Percentiles rank a stretch among this genome's conserved stretches.
phyloP scores from a whole-genome alignment of 2,797 vertebrate species.

The Paratrypauchen microcephalus region DNA sequence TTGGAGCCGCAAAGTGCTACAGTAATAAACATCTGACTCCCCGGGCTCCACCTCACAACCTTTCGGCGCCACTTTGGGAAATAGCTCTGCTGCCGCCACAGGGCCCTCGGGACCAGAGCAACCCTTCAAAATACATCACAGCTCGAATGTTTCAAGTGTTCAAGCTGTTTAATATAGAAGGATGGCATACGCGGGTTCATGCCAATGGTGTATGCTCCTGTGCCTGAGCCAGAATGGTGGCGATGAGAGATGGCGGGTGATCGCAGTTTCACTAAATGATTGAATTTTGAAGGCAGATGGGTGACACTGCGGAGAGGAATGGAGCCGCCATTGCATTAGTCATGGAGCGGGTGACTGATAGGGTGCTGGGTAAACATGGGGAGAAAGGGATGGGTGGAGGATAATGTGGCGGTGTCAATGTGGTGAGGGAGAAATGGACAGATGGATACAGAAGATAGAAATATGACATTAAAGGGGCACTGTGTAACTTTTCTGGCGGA shows the following conservation, averaged over 20 bases:
- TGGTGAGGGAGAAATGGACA: neutral
- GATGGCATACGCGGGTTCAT: slow-evolving; percentile 36
- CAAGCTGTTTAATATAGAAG: slow-evolving; percentile 58
- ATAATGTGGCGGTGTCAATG: slow-evolving; percentile 12
- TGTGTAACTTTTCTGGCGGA: too few species aligned
- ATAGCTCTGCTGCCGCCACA: slow-evolving; percentile 37
- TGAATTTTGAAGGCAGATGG: slow-evolving; percentile 68
- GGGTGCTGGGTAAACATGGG: slow-evolving; percentile 47
- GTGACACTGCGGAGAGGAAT: slow-evolving; percentile 63
- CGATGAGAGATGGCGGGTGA: slow-evolving; percentile 53
- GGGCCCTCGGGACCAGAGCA: slow-evolving; percentile 50
- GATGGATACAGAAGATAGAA: slow-evolving; percentile 8
- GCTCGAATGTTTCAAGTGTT: slow-evolving; percentile 65
- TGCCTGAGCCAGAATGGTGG: slow-evolving; percentile 43
- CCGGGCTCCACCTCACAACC: slow-evolving; percentile 19
- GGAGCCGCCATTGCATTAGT: slow-evolving; percentile 55
- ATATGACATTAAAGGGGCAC: slow-evolving; percentile 4
- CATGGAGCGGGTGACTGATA: slow-evolving; percentile 52
- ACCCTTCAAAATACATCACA: slow-evolving; percentile 62
- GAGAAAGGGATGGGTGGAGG: slow-evolving; percentile 10
- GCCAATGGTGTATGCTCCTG: slow-evolving; percentile 46
- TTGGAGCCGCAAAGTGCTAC: slow-evolving; percentile 11
- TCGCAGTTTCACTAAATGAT: slow-evolving; percentile 67
- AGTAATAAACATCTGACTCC: slow-evolving; percentile 28
- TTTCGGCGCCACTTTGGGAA: slow-evolving; percentile 20